Evolutionary conservation across 2,888 invertebrate genomes (phyloP).

Genomic region (Rhagophthalmus giganteus): DNA sequence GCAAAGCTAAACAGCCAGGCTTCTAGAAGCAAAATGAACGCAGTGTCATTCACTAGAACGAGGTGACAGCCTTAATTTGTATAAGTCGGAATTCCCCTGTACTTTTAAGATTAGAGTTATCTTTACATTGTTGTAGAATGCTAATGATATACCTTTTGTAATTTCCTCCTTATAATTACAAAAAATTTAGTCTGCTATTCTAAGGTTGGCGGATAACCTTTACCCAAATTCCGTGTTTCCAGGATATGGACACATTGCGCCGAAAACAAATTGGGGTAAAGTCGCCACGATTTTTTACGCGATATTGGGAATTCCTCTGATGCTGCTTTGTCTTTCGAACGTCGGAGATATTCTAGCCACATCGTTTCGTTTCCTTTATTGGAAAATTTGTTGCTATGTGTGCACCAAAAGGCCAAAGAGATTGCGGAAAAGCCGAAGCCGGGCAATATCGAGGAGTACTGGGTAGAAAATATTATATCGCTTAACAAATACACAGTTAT

Average conservation of each 20-base stretch:
- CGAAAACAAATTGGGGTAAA: constrained; percentile 91
- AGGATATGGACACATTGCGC: constrained; percentile 96
- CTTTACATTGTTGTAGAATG: no score
- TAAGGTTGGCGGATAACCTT: no score
- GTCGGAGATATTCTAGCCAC: constrained; percentile 94
- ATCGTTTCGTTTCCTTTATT: constrained; percentile 90
- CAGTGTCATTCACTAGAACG: constrained; percentile 13
- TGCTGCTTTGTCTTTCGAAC: constrained; percentile 92
- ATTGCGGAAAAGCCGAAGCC: constrained; percentile 52
- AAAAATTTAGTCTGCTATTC: no score
- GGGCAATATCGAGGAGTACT: constrained; percentile 18
- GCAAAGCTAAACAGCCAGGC: no score
- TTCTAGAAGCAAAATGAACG: constrained; percentile 14
- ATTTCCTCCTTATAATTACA: no score
- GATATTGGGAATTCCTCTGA: constrained; percentile 91
- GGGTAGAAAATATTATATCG: constrained; percentile 27
- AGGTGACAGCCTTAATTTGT: constrained; percentile 17
- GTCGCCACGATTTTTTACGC: constrained; percentile 95
- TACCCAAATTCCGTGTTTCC: no score
- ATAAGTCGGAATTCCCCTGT: constrained; percentile 9
- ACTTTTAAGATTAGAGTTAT: constrained; percentile 1
- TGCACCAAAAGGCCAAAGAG: constrained; percentile 79
- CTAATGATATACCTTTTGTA: no score
- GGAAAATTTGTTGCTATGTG: constrained; percentile 89
- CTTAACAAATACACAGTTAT: no score